Base-by-base conservation (phyloP, 1,140 invertebrate species). In the Chelonus insularis region DNA sequence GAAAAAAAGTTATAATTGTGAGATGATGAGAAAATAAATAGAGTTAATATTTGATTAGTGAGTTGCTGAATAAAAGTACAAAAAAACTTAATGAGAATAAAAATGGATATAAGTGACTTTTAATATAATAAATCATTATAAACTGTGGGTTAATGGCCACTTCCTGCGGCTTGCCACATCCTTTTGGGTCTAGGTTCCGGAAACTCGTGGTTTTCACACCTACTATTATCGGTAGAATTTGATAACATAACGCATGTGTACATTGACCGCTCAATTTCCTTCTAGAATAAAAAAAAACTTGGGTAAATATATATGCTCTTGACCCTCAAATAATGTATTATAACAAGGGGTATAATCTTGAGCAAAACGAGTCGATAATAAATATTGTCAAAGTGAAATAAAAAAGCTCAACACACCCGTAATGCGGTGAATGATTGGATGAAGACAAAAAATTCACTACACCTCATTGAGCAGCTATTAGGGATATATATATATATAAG, bases 91-190 rank as follows among this genome's bases (percentile, higher is more conserved):
- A n/a, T n/a, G n/a, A n/a, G n/a, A 39, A 39, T 12, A 34, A 34
- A 8, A 39, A 11, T 4, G n/a, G 11, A 14, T n/a, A n/a, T 39
- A n/a, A 5, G n/a, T 39, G 37, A 12, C n/a, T 39, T 39, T 39
- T 39, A 11, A 39, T 39, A 14, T 5, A 18, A 43, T 43, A 43
- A 18, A 43, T 18, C 25, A 29, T 29, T 29, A 29, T 29, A 29
- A 29, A 50, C 47, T 14, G 34, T 18, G 18, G 32, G 45, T 20
- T 59, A 55, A 16, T 50, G 32, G 57, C 12, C 29, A 37, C 20
- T 39, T 39, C 45, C 45, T 59, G 43, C 29, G 45, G 57, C 45
- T 59, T 4, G 21, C 57, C 57, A 59, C 57, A 59, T 59, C 57
- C 57, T 59, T 41, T 39, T 11, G 43, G 32, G 18, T 37, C 34